A percentile compares a stretch with the other conserved stretches of the same genome.
These are phyloP conservation scores for Caenorhabditis sp. DNA, from an alignment of 2,888 invertebrate genomes.

Conservation along the genomic window DNA sequence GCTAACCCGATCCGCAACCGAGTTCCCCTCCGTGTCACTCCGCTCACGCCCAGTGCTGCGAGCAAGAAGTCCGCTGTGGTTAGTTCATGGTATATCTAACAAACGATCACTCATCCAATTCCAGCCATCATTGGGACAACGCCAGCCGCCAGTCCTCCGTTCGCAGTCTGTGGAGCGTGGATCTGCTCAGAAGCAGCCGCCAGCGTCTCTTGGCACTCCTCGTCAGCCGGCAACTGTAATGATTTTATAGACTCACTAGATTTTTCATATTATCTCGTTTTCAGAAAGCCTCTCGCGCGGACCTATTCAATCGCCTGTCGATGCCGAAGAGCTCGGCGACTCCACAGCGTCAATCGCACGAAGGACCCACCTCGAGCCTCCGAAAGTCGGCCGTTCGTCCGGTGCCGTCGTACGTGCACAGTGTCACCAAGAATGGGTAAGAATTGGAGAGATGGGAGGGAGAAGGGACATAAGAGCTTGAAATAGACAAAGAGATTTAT, in stretches of 20 bases:
- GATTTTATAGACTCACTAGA: background rate
- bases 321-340: conserved; percentile 42
- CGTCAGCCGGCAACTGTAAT: background rate
- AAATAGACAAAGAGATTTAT: background rate
- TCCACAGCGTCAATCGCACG: conserved; percentile 15
- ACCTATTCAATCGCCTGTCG: conserved; percentile 52
- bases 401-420: conserved; percentile 53
- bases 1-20: conserved; percentile 12
- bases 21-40: conserved; percentile 42
- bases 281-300: conserved; percentile 36
- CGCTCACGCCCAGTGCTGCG: conserved; percentile 27
- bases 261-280: background rate
- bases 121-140: conserved; percentile 28
- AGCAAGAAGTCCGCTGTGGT: conserved; percentile 14
- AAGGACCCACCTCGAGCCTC: conserved; percentile 24
- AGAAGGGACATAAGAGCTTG: no score
- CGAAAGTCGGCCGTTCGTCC: conserved; percentile 47
- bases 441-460: background rate
- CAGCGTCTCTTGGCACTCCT: conserved; percentile 15
- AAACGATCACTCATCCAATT: background rate
- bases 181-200: conserved; percentile 16
- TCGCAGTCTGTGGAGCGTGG: conserved; percentile 38
- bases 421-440: conserved; percentile 32
- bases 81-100: no score
- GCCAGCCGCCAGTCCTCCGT: conserved; percentile 13